These are phyloP conservation scores for Hassar affinis DNA, from an alignment of 2,113 vertebrate genomes.

Conservation along the genomic window DNA sequence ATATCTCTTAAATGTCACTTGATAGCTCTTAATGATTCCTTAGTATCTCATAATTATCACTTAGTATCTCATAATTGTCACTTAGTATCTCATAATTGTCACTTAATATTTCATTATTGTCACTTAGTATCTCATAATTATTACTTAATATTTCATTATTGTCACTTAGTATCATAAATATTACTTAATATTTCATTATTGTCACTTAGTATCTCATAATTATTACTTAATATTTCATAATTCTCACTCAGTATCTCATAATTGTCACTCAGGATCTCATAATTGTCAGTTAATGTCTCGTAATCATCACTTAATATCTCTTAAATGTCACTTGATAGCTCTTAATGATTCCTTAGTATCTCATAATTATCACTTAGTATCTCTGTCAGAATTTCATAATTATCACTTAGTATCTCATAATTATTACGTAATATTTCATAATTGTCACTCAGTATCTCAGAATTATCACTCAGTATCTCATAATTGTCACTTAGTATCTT, in stretches of 20 bases:
- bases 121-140: neutral
- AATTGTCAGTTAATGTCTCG: neutral
- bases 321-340: neutral
- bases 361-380: neutral
- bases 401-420: neutral
- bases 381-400: neutral
- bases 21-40: neutral
- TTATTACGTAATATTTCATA: no score
- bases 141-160: neutral
- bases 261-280: neutral
- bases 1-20: neutral
- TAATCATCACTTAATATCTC: neutral
- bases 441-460: no score
- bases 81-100: neutral
- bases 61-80: neutral
- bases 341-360: neutral
- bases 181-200: neutral
- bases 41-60: neutral
- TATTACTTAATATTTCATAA: no score
- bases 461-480: neutral
- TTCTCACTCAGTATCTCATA: neutral
- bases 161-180: neutral
- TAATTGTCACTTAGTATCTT: neutral
- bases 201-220: no score
- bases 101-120: no score